Evolutionary conservation across 2,888 invertebrate species (phyloP).

Genomic region (Tuberolachnus salignus): DNA sequence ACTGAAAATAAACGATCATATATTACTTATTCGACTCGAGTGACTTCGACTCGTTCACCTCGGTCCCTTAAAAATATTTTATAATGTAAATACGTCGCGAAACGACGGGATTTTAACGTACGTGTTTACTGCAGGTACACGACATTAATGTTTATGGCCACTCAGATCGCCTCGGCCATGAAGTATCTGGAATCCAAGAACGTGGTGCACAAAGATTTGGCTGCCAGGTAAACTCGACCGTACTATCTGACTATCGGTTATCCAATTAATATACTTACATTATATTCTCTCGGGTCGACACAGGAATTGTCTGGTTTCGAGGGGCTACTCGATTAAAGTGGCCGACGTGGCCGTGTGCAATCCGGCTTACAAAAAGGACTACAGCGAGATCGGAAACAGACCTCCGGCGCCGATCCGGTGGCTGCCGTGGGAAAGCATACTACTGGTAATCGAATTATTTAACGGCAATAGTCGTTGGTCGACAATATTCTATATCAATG

Average conservation of each 20-base stretch:
- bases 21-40: too few species aligned
- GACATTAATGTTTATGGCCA: slow-evolving; percentile 74
- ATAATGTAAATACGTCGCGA: too few species aligned
- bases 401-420: slow-evolving; percentile 70
- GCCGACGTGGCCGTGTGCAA: slow-evolving; percentile 71
- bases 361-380: slow-evolving; percentile 70
- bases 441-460: slow-evolving; percentile 66
- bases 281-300: neutral
- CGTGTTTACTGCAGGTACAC: slow-evolving; percentile 66
- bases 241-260: neutral
- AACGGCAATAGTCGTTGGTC: too few species aligned
- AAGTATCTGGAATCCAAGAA: slow-evolving; percentile 79
- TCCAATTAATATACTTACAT: neutral
- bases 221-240: slow-evolving; percentile 67
- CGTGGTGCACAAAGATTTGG: slow-evolving; percentile 80
- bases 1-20: too few species aligned
- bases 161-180: slow-evolving; percentile 80
- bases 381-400: slow-evolving; percentile 68
- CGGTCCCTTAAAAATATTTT: too few species aligned
- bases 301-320: slow-evolving; percentile 70
- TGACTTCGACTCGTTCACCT: too few species aligned
- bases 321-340: slow-evolving; percentile 69
- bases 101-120: neutral
- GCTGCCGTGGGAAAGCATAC: slow-evolving; percentile 72
- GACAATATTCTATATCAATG: too few species aligned